Evolutionary conservation across 2,888 invertebrate genomes (phyloP), one percentile per base, ranked within the genome.

Genomic region (Aphodius sticticus): DNA sequence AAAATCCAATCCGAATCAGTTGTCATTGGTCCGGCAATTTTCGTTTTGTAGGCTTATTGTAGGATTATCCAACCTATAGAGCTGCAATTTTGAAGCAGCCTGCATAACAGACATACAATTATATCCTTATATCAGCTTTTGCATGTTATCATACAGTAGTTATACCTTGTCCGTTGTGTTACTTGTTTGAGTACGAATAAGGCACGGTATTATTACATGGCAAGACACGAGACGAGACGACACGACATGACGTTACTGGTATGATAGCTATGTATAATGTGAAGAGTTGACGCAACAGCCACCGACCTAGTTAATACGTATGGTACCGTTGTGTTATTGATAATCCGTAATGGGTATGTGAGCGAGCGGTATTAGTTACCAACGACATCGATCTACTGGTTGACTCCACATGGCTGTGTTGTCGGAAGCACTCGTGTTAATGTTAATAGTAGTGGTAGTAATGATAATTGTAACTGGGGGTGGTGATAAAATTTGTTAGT

Each of bases 321-420:
- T 70, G 35, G 74, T 74, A 36, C 35, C 37, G n/a, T 35, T 26
- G 6, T 37, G 74, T n/a, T 37, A 37, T 1, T 6, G 16, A 26
- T 1, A 72, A 35, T 35, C 74, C 74, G 74, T 16, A 36, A 26
- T 37, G 35, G 36, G 36, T 7, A 74, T 74, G 77, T 69, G 75
- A 77, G 77, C 74, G n/a, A 70, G 69, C 76, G 70, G 71, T 69
- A 69, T 79, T 79, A 72, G 78, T 77, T 72, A 78, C 76, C 78
- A 37, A 70, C 69, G 75, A 80, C 78, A 80, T 78, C 70, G 81
- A 81, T n/a, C 79, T 79, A 79, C 81, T 81, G 76, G 72, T 78
- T 80, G 77, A 80, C 78, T 83, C 83, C 84, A 84, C 83, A 85
- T 88, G 88, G 88, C 89, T 89, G 89, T 89, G 89, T 88, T 88